Evolutionary conservation across 1,140 invertebrate species (phyloP), one percentile per base, ranked within the genome.

Genomic region (Oppia nitens): DNA sequence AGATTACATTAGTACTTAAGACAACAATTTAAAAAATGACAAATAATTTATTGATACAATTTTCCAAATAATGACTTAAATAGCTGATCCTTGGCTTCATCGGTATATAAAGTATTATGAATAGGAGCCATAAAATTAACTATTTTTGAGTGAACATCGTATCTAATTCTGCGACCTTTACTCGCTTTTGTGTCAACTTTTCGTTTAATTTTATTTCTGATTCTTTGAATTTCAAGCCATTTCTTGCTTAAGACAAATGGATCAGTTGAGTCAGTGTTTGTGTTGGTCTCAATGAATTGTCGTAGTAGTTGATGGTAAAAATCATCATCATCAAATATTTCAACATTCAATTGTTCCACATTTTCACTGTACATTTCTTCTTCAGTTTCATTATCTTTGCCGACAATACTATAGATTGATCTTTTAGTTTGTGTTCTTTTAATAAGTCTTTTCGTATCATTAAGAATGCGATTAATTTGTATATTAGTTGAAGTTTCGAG

Each of bases 251-350:
- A 62, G 11, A 67, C 68, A 11, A 70, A 59, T 17, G 88, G 84
- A 76, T 92, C 88, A 12, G 80, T 81, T 6, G 85, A 75, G 65
- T 85, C 81, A 53, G 50, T 32, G 24, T 80, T 75, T 6, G 86
- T 83, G 75, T 93, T 94, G 54, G 81, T 81, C 69, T 96, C 88
- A 63, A 98, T 93, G 17, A 96, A 73, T 68, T 96, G 90, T 60
- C 88, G 74, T 25, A 98, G 72, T 23, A 95, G 70, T 67, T 91
- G 85, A 71, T 95, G 89, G 74, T 97, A 97, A 70, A 96, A 98
- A 71, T 98, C 93, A 70, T 84, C 84, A 70, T 98, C 93, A 70
- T 97, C 91, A 75, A 88, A 98, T 67, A 95, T 86, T 75, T 98
- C 87, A 0, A 72, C 60, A 71, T 89, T 83, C 63, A 81, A 80